These are phyloP conservation scores for Bagarius yarrelli DNA, from an alignment of 2,113 vertebrate species.

Conservation along the genomic window DNA sequence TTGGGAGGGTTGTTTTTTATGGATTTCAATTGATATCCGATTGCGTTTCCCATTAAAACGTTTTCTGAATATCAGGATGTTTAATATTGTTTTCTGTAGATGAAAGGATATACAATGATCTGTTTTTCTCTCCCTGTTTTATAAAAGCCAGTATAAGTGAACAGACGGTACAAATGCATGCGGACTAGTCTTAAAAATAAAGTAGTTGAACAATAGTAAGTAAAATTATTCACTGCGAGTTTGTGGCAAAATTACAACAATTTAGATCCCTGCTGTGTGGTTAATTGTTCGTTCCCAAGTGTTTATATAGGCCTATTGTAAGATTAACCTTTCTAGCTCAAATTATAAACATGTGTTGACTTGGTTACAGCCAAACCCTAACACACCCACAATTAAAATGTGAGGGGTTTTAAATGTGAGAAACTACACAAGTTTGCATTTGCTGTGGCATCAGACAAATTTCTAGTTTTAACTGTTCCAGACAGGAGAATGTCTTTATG, in stretches of 20 bases:
- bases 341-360: conserved; percentile 60
- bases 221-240: conserved; percentile 52
- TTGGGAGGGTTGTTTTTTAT: not conserved
- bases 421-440: conserved; percentile 34
- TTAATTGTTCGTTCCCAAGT: conserved; percentile 62
- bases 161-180: conserved; percentile 21
- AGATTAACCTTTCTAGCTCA: conserved; percentile 50
- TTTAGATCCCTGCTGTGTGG: conserved; percentile 57
- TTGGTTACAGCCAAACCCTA: conserved; percentile 51
- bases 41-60: not conserved
- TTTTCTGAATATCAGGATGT: not conserved
- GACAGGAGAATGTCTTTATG: not conserved
- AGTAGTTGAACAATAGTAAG: conserved; percentile 48
- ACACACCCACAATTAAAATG: conserved; percentile 58
- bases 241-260: conserved; percentile 56
- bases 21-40: not conserved
- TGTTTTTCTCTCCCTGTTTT: not conserved
- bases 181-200: conserved; percentile 37
- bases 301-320: conserved; percentile 57
- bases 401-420: conserved; percentile 38
- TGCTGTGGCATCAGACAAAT: not conserved
- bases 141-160: not conserved
- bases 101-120: not conserved
- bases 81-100: not conserved
- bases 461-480: not conserved